Base-by-base conservation (phyloP, 2,797 vertebrate genomes). In the Synanceia verrucosa region DNA sequence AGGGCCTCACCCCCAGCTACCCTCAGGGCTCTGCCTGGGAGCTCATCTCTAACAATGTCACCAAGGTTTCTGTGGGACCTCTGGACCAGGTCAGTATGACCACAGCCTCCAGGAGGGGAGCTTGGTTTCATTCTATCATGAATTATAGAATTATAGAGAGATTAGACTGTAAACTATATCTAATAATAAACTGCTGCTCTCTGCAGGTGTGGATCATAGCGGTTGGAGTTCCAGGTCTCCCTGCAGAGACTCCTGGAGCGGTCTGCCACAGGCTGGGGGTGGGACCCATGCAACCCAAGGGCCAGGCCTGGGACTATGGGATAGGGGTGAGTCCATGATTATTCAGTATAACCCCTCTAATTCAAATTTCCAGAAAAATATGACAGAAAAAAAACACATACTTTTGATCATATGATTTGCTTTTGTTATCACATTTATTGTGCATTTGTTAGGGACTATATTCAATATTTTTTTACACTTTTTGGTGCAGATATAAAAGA, bases 21-120 rank as follows among this genome's bases (percentile, higher is more conserved):
- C 98, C 98, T 2, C 98, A 99, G 78, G 98, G 98, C 39, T 95
- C 96, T 0, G 82, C 92, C 39, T 99, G 98, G 98, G 96, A 98
- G 52, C 96, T 97, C 1, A 96, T 98, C 81, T 99, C 97, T 31
- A 97, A 94, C 79, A 99, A 99, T 0, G 96, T 97, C 86, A 94
- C 94, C 39, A 96, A 93, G 59, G 96, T 99, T 44, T 97, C 98
- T 1, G 91, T 97, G 26, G 98, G 98, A 6, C 97, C 98, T 0
- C 88, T 98, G 86, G 98, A 99, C 92, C 98, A 99, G 97, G 98
- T 97, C 62, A 60, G 80, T 73, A 2, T 39, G 6, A 12, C 16
- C 1, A 6, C 16, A 33, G 16, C 8, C 29, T 19, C 60, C 18
- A 6, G 4, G 2, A 10, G 14, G 34, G 2, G n/a, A n/a, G n/a